A percentile compares a stretch with the other conserved stretches of the same genome.
Evolutionary conservation across 2,797 vertebrate species (phyloP).

Genomic region (Lerista edwardsae): DNA sequence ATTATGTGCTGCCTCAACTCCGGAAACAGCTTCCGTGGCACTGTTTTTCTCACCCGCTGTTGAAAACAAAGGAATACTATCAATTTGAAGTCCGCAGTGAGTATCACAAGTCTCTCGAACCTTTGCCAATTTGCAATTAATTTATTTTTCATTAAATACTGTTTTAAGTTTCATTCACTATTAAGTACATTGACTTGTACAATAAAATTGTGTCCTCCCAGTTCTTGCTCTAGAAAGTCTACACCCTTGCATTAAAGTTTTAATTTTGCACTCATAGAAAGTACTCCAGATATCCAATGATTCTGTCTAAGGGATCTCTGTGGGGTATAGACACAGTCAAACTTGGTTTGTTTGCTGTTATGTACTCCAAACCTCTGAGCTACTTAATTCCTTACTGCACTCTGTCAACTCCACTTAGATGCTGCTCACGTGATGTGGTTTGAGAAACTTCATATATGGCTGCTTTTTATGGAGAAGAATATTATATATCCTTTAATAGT

Average conservation of each 20-base stretch:
- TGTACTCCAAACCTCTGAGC: not conserved
- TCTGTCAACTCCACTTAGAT: conserved; percentile 77
- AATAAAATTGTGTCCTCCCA: not conserved
- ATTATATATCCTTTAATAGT: conserved; percentile 95
- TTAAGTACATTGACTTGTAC: not conserved
- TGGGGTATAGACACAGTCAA: not conserved
- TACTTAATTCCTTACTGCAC: conserved; percentile 14
- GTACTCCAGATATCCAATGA: too few species aligned
- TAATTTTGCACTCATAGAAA: not conserved
- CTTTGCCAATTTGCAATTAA: not conserved
- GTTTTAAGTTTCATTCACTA: not conserved
- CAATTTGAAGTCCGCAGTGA: conserved; percentile 98
- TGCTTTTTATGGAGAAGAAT: conserved; percentile 96
- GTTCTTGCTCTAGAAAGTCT: not conserved
- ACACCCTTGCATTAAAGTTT: not conserved
- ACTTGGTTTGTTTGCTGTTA: not conserved
- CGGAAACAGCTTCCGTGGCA: conserved; percentile 98
- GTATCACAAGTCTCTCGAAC: conserved; percentile 44
- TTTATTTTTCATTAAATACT: not conserved
- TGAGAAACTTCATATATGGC: conserved; percentile 96
- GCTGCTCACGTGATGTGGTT: conserved; percentile 99
- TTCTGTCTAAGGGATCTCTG: not conserved
- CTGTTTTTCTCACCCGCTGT: conserved; percentile 96
- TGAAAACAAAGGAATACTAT: conserved; percentile 96
- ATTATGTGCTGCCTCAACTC: conserved; percentile 96